These are phyloP conservation scores for Caenorhabditis angaria DNA, from an alignment of 2,888 invertebrate species.

Conservation along the genomic window DNA sequence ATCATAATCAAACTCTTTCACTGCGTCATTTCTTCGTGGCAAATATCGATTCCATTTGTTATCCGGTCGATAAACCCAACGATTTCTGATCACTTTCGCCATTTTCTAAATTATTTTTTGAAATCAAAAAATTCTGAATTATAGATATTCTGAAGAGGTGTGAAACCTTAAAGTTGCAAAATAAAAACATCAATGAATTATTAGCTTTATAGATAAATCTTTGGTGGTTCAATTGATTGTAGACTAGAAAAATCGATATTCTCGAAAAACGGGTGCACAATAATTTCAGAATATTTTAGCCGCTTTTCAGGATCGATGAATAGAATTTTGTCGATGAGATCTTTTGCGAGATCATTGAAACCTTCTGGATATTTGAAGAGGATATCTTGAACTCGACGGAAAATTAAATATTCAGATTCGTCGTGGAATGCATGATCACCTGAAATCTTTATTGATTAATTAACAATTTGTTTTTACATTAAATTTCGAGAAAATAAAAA, in stretches of 20 bases:
- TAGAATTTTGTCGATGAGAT: conserved; percentile 86
- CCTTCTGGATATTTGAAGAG: conserved; percentile 92
- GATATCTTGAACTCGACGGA: conserved; percentile 89
- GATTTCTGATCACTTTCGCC: conserved; percentile 70
- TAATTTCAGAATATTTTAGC: conserved; percentile 79
- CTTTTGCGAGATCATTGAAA: conserved; percentile 85
- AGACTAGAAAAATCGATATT: conserved; percentile 38
- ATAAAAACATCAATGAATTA: background rate
- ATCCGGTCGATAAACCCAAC: conserved; percentile 67
- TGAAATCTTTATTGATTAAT: conserved; percentile 31
- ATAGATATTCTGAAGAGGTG: background rate
- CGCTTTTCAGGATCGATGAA: conserved; percentile 82
- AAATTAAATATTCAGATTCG: conserved; percentile 89
- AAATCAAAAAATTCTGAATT: conserved; percentile 1
- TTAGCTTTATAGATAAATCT: conserved; percentile 18
- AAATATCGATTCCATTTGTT: conserved; percentile 68
- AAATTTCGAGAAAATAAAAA: no score
- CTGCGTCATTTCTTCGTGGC: conserved; percentile 64
- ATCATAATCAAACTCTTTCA: conserved; percentile 63
- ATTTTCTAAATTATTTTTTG: conserved; percentile 32
- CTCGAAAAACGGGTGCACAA: conserved; percentile 81
- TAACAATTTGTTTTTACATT: no score
- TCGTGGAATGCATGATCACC: conserved; percentile 62
- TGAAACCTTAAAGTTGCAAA: conserved; percentile 6
- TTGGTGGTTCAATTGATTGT: conserved; percentile 33